These are phyloP conservation scores for Oncorhynchus kisutch DNA, from an alignment of 2,113 vertebrate species.

Conservation along the genomic window DNA sequence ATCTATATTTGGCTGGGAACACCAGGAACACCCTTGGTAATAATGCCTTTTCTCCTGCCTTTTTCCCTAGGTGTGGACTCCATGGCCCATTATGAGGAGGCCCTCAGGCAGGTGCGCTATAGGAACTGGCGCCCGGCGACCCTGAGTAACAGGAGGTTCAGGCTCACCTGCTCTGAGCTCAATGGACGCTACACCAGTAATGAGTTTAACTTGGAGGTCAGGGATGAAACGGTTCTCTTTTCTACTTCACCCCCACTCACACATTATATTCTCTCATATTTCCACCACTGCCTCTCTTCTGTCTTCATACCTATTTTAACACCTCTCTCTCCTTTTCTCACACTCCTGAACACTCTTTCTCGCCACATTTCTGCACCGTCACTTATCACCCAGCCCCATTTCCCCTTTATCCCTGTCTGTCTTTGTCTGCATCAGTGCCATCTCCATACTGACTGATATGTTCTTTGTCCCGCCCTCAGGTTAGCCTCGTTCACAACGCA, in stretches of 20 bases:
- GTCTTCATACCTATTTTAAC: neutral
- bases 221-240: constrained; percentile 5
- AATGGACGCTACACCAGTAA: constrained; percentile 95
- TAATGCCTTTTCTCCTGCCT: too few relatives aligned
- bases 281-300: neutral
- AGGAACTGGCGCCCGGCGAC: constrained; percentile 75
- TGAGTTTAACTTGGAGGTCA: constrained; percentile 90
- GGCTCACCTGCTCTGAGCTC: constrained; percentile 91
- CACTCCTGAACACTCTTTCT: too few relatives aligned
- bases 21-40: too few relatives aligned
- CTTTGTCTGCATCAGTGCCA: too few relatives aligned
- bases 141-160: constrained; percentile 79
- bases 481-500: constrained; percentile 84
- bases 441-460: neutral
- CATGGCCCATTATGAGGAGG: constrained; percentile 89
- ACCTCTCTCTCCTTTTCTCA: too few relatives aligned
- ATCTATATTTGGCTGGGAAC: too few relatives aligned
- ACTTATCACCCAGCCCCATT: too few relatives aligned
- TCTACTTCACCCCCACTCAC: neutral
- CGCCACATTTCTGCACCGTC: too few relatives aligned
- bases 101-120: constrained; percentile 84
- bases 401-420: too few relatives aligned
- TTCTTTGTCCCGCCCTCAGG: constrained; percentile 59
- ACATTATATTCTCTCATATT: neutral
- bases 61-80: constrained; percentile 84